Evolutionary conservation across 2,888 invertebrate species (phyloP), one percentile per base, ranked within the genome.

Genomic region (Melanophora roralis): DNA sequence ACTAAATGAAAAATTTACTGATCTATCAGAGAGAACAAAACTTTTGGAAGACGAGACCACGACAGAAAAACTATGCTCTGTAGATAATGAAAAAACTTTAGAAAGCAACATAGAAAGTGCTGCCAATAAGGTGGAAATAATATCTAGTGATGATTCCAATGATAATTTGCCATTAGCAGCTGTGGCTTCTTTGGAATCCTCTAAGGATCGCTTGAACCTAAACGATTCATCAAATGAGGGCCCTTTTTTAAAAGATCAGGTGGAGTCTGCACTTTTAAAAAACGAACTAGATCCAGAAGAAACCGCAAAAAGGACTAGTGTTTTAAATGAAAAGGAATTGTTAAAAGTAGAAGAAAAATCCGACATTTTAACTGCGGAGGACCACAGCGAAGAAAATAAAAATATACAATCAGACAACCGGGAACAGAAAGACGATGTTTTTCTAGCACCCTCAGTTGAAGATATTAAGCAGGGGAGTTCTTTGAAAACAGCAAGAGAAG

Each of bases 61-160:
- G 27, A 1, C 19, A 6, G 5, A 8, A 19, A 65, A 59, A 38
- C 1, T 11, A n/a, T 40, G 21, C 2, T 2, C 16, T 5, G 12
- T 6, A 0, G 53, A 47, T 0, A 36, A 36, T 0, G 19, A 57
- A 47, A 51, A 60, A 47, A 19, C 19, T n/a, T 8, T n/a, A 9
- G 34, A 49, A 19, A 27, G 14, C 1, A 67, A 72, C 36, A 8
- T 8, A 78, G 65, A 59, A 51, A 34, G 9, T 21, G 57, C 0
- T 2, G 11, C 6, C 11, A 76, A 47, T 1, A 85, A 84, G 60
- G 64, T 84, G 1, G 84, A 84, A 62, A 82, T 83, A 5, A 85
- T 85, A 8, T 89, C 88, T 19, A 89, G 89, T 16, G 89, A 89
- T 74, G 89, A 89, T 47, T 89, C 89, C 0, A 89, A 88, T 65